Conservation (phyloP, 2,888 invertebrate genomes). For the Agonum fuliginosum region DNA sequence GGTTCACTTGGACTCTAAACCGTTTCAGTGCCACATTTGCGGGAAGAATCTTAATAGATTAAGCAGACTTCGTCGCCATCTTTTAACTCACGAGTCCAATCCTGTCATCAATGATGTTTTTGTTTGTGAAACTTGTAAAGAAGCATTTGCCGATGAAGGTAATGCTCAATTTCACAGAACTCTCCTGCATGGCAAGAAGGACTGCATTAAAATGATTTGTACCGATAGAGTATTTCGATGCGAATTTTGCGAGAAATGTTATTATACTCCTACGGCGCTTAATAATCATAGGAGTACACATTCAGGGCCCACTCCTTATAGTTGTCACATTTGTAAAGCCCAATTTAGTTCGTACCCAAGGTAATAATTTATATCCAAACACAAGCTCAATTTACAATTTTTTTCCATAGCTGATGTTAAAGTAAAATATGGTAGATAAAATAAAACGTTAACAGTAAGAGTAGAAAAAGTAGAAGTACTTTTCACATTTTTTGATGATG, state of each 20-base stretch:
- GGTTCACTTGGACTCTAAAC: conserved; percentile 75
- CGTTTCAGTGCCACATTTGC: conserved; percentile 77
- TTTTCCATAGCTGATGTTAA: no score
- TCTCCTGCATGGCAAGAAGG: conserved; percentile 66
- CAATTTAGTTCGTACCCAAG: conserved; percentile 76
- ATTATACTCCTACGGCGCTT: conserved; percentile 72
- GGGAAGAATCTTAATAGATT: conserved; percentile 75
- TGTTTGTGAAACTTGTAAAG: conserved; percentile 71
- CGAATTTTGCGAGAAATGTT: conserved; percentile 76
- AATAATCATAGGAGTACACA: conserved; percentile 73
- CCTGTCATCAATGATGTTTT: conserved; percentile 68
- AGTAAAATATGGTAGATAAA: no score
- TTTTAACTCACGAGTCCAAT: conserved; percentile 74
- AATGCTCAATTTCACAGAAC: conserved; percentile 66
- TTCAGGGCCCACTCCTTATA: conserved; percentile 74
- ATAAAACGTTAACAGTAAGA: no score
- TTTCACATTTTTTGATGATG: no score
- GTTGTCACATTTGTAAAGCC: conserved; percentile 76
- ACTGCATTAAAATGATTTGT: conserved; percentile 71
- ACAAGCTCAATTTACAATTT: no score
- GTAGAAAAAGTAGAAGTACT: no score
- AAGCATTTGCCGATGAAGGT: conserved; percentile 71
- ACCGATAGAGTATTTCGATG: conserved; percentile 75
- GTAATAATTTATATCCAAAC: conserved; percentile 68
- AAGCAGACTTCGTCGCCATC: conserved; percentile 74